phyloP scores from a whole-genome alignment of 30 jellyfish, hydroid and myxozoan species.

The Chrysaora quinquecirrha region DNA sequence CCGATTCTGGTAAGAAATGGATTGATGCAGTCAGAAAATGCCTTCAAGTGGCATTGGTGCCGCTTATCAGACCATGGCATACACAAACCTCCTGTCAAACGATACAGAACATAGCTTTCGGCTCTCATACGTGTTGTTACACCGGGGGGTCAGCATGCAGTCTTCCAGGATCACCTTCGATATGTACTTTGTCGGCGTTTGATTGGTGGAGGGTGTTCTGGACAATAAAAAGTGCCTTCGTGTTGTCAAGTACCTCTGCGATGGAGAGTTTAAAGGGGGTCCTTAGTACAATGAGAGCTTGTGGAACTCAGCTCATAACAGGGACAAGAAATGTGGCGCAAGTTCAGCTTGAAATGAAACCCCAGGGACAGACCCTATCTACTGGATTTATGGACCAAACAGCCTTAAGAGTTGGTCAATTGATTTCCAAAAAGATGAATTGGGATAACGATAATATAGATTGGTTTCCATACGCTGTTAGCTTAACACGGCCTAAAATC shows the following conservation, averaged over 20 bases:
- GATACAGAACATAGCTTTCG: conserved; percentile 15
- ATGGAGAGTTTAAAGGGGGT: not conserved
- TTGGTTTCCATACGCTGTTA: conserved; percentile 21
- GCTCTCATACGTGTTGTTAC: conserved; percentile 45
- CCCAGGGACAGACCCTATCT: not conserved
- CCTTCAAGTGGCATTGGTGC: conserved; percentile 30
- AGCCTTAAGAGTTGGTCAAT: not conserved
- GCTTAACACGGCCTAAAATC: not conserved
- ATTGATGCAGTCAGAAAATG: conserved; percentile 27
- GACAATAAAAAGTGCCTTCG: conserved; percentile 23
- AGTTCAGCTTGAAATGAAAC: not conserved
- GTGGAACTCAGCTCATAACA: not conserved
- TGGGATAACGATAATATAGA: conserved; percentile 6
- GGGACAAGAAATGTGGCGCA: not conserved
- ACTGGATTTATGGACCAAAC: not conserved
- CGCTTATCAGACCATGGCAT: conserved; percentile 13
- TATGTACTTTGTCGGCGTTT: not conserved
- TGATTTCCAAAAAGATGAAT: conserved; percentile 10
- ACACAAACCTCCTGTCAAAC: conserved; percentile 5
- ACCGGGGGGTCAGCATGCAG: conserved; percentile 25
- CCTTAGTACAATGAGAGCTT: not conserved
- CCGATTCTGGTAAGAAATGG: conserved; percentile 16
- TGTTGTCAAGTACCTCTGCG: conserved; percentile 1
- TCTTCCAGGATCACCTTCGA: conserved; percentile 22
- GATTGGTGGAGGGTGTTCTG: conserved; percentile 34